phyloP scores from a whole-genome alignment of 2,797 vertebrate genomes.

The Danio aesculapii region DNA sequence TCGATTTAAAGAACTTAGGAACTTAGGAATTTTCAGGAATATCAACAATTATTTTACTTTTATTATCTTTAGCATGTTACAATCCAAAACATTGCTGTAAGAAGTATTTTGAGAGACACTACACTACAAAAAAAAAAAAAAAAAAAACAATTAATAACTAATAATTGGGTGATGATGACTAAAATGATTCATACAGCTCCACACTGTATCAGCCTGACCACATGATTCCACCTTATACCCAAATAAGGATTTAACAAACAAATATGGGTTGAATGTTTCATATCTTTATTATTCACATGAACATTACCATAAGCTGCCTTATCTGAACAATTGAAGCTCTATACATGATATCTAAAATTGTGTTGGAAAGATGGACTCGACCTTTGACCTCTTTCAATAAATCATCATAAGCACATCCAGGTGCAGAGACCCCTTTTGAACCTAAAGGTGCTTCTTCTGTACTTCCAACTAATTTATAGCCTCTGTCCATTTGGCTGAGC shows the following conservation, averaged over 20 bases:
- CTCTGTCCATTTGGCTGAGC: neutral
- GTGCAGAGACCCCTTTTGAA: constrained; percentile 31
- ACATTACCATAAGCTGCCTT: neutral
- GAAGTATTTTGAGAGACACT: too few species aligned
- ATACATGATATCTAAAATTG: neutral
- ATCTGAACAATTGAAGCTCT: neutral
- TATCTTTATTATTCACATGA: neutral
- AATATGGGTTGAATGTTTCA: neutral
- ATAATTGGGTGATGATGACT: neutral
- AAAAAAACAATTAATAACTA: too few species aligned
- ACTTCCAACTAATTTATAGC: constrained; percentile 18
- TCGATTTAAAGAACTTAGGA: too few species aligned
- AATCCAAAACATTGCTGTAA: too few species aligned
- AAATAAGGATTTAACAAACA: constrained; percentile 27
- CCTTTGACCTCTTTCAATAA: constrained; percentile 41
- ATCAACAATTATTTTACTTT: too few species aligned
- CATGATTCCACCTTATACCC: neutral
- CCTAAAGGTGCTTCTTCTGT: neutral
- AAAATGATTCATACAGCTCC: neutral
- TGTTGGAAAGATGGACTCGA: constrained; percentile 8
- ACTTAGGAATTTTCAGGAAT: too few species aligned
- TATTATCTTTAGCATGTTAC: too few species aligned
- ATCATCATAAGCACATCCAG: constrained; percentile 52
- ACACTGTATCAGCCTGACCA: neutral
- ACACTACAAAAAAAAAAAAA: too few species aligned